Evolutionary conservation across 2,888 invertebrate species (phyloP), one percentile per base, ranked within the genome.

Genomic region (Pogonocherus hispidulus): DNA sequence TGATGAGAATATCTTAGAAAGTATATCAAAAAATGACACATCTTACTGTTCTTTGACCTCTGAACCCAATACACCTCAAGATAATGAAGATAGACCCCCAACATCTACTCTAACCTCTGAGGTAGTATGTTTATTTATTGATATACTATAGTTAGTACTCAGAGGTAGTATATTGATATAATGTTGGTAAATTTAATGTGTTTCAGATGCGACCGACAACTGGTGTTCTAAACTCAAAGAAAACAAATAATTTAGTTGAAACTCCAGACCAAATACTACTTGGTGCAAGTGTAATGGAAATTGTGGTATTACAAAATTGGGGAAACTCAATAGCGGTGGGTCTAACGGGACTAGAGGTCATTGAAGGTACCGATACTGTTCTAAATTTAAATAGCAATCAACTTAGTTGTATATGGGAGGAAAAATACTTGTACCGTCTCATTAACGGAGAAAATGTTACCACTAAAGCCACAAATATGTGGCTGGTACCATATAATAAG

Each of bases 391-490:
- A 71, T 8, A 70, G 72, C 27, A 77, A 79, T 35, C 87, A 79
- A 66, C 44, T 83, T 14, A 70, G 59, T 37, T 79, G 79, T 56
- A 77, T 68, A 51, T 60, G 62, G 27, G 67, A 55, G 23, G 52
- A 16, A 54, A 32, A 56, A 16, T 11, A 75, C 69, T 74, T 89
- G 78, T 82, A 82, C 79, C 89, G 88, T 71, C 83, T 94, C 35
- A 88, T 93, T 77, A 90, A 92, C 81, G 91, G 90, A 1, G 84
- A 86, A n/a, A 93, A 93, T 83, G 86, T 94, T 47, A 91, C 93
- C 0, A 89, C 88, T 0, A 88, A 91, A 52, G 87, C 89, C 35
- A 88, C 89, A 55, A 89, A 93, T 79, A 92, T 92, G 91, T 92
- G 91, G 91, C 87, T 88, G 74, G 84, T 86, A 0, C 86, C 85